Evolutionary conservation across 2,797 vertebrate species (phyloP), one percentile per base, ranked within the genome.

Genomic region (Sarcoramphus papa): DNA sequence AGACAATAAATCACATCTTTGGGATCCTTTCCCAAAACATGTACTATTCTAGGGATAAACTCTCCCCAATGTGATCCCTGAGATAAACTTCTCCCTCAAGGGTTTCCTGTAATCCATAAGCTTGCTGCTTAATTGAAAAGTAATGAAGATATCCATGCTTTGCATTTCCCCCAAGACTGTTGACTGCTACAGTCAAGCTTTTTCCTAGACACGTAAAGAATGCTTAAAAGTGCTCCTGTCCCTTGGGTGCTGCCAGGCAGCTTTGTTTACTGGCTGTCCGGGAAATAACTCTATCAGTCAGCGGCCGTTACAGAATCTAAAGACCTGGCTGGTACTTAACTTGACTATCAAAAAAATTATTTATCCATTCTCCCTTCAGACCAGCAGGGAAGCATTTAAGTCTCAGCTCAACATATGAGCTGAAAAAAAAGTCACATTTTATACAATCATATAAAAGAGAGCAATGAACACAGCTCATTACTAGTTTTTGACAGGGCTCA

Each of bases 111-210:
- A 91, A 93, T 94, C 82, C 45, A 74, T 85, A 85, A 92, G 12
- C 48, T 62, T 69, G 57, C 59, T 89, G 62, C 48, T 94, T 94
- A 95, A 97, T 95, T 95, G 79, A 95, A 96, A 94, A 95, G 35
- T 92, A 95, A 96, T 96, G 82, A 92, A 95, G 95, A 95, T 92
- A 94, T 75, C 65, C 50, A 62, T 7, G 48, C 15, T 90, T 80
- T 83, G 60, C 68, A 80, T 92, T 88, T 93, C 85, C 88, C 93
- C 41, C 88, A 90, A 90, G 96, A 22, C 76, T 83, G 72, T 82
- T 90, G 78, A 45, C 78, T 85, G 90, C 79, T 85, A 53, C 37
- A 93, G 76, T 30, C 82, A 84, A 91, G 65, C n/a, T 86, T 95
- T 90, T 78, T 92, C 30, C 41, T 57, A 84, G 83, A 47, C 79